Evolutionary conservation across 2,113 vertebrate genomes (phyloP).

Genomic region (Embiotoca jacksoni): DNA sequence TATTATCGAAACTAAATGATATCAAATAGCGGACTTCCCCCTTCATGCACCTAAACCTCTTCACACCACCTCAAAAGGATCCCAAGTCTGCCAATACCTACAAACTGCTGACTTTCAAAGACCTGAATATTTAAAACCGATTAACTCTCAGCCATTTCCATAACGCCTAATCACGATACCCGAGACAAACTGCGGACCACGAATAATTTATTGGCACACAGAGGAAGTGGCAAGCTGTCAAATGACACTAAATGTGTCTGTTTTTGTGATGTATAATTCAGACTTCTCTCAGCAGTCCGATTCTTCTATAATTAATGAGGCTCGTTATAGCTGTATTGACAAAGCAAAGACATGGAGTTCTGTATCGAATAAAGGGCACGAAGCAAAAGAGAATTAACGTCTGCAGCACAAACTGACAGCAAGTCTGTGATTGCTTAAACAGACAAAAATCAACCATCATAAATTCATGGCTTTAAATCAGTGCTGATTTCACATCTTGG

Average conservation of each 20-base stretch:
- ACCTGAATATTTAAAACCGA: slow-evolving; percentile 59
- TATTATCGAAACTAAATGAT: slow-evolving; percentile 29
- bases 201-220: slow-evolving; percentile 63
- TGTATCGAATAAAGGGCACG: slow-evolving; percentile 21
- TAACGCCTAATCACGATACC: slow-evolving; percentile 57
- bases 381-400: not conserved
- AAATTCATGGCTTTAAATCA: slow-evolving; percentile 7
- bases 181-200: slow-evolving; percentile 45
- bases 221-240: slow-evolving; percentile 50
- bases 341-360: slow-evolving; percentile 46
- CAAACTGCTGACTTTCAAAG: slow-evolving; percentile 41
- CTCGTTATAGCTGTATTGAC: slow-evolving; percentile 51
- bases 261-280: slow-evolving; percentile 75
- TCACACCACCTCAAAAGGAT: slow-evolving; percentile 20
- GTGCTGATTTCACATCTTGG: not conserved
- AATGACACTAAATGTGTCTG: slow-evolving; percentile 64
- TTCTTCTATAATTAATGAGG: slow-evolving; percentile 67
- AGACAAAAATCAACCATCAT: slow-evolving; percentile 5
- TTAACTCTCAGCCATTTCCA: slow-evolving; percentile 49
- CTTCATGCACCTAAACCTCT: slow-evolving; percentile 7
- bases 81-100: slow-evolving; percentile 19
- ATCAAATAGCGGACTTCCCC: slow-evolving; percentile 53
- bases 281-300: slow-evolving; percentile 50
- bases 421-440: not conserved
- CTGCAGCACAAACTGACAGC: not conserved